phyloP scores from a whole-genome alignment of 1,140 invertebrate species.

The Trachymyrmex cornetzi region DNA sequence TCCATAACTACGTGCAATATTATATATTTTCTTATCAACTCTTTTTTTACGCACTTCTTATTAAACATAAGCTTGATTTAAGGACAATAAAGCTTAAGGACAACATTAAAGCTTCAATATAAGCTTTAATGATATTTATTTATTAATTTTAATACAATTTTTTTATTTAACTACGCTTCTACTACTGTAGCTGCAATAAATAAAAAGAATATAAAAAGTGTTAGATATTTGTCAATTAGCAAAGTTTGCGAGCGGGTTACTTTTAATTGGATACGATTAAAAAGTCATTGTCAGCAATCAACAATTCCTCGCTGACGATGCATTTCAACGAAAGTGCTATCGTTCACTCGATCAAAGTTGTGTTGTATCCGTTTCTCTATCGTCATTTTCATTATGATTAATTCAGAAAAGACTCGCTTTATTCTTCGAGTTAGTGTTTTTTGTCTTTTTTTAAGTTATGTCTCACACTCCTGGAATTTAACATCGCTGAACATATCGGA shows the following conservation, averaged over 20 bases:
- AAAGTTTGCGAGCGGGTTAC: neutral
- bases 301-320: conserved; percentile 27
- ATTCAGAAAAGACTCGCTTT: neutral
- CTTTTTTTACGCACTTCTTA: too few species aligned
- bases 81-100: too few species aligned
- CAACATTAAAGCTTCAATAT: neutral
- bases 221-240: neutral
- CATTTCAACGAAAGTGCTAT: conserved; percentile 36
- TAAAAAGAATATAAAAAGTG: neutral
- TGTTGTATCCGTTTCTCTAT: neutral
- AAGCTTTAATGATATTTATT: neutral
- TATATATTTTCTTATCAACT: too few species aligned
- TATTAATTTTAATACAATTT: neutral
- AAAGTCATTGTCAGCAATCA: conserved; percentile 26
- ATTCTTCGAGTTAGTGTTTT: neutral
- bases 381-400: conserved; percentile 20
- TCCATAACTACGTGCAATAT: too few species aligned
- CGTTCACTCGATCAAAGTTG: conserved; percentile 9
- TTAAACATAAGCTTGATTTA: too few species aligned
- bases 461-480: conserved; percentile 66
- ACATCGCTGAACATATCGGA: conserved; percentile 62
- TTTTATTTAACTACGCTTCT: neutral
- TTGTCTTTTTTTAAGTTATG: neutral
- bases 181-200: neutral
- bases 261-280: neutral